phyloP scores from a whole-genome alignment of 1,140 invertebrate genomes.

The Tenebrio molitor region DNA sequence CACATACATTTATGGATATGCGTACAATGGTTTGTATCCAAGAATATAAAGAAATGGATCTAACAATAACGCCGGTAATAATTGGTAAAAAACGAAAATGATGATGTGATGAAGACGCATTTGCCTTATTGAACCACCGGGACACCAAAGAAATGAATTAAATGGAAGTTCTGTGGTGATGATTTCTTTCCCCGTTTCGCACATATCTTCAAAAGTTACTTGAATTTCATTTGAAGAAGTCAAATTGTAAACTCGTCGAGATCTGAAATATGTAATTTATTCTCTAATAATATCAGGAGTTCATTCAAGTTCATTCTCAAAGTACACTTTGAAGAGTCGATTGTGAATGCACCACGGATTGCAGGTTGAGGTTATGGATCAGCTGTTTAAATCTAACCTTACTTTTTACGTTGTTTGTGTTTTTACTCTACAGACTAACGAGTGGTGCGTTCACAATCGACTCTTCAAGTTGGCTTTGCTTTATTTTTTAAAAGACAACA shows the following conservation, averaged over 20 bases:
- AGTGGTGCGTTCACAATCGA: too few relatives aligned
- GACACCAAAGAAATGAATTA: slow-evolving; percentile 87
- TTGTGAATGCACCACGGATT: too few relatives aligned
- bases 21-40: slow-evolving; percentile 86
- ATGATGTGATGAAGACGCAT: slow-evolving; percentile 87
- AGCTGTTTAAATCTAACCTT: too few relatives aligned
- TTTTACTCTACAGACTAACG: too few relatives aligned
- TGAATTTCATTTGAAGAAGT: slow-evolving; percentile 84
- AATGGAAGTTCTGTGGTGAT: slow-evolving; percentile 80
- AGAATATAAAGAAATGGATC: slow-evolving; percentile 81
- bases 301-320: too few relatives aligned
- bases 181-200: slow-evolving; percentile 84
- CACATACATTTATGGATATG: too few relatives aligned
- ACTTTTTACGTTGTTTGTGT: too few relatives aligned
- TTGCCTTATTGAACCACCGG: slow-evolving; percentile 90
- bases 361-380: too few relatives aligned
- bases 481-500: too few relatives aligned
- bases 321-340: too few relatives aligned
- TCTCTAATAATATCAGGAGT: too few relatives aligned
- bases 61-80: slow-evolving; percentile 86
- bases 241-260: slow-evolving; percentile 75
- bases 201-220: slow-evolving; percentile 86
- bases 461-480: too few relatives aligned
- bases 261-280: slow-evolving; percentile 52
- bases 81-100: slow-evolving; percentile 86